A percentile compares a stretch with the other conserved stretches of the same genome.
Evolutionary conservation across 35 echinoderm and acorn worm genomes (phyloP).

Genomic region (Eucidaris tribuloides): DNA sequence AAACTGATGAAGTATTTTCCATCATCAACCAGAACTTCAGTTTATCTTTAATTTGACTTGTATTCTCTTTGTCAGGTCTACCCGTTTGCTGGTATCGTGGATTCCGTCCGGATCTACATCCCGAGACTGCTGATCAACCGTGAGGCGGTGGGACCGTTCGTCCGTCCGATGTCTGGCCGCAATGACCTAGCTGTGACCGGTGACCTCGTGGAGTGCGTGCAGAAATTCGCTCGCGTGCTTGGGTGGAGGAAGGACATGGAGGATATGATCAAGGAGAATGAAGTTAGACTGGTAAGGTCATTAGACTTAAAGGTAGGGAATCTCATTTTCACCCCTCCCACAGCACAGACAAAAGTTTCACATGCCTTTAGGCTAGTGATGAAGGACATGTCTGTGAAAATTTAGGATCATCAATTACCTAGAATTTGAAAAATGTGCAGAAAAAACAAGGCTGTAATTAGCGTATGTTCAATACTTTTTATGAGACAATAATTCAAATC

Average conservation of each 20-base stretch:
- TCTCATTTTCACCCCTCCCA: neutral
- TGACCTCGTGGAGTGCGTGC: slow-evolving; percentile 84
- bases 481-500: no score
- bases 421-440: neutral
- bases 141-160: slow-evolving; percentile 80
- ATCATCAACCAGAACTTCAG: no score
- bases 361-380: neutral
- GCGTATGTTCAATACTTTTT: neutral
- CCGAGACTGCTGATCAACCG: slow-evolving; percentile 91
- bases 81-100: slow-evolving; percentile 92
- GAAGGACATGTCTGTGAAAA: neutral
- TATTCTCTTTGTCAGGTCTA: slow-evolving; percentile 57
- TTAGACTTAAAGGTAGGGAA: neutral
- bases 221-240: slow-evolving; percentile 80
- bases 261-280: slow-evolving; percentile 82
- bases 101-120: slow-evolving; percentile 73
- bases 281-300: slow-evolving; percentile 61
- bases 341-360: neutral
- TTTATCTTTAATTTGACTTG: neutral
- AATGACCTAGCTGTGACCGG: slow-evolving; percentile 79
- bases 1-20: no score
- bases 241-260: slow-evolving; percentile 96
- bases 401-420: neutral
- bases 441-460: neutral
- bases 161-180: neutral